Percentiles rank a stretch among this genome's conserved stretches.
These are phyloP conservation scores for Lycia hirtaria DNA, from an alignment of 2,888 invertebrate species.

Conservation along the genomic window DNA sequence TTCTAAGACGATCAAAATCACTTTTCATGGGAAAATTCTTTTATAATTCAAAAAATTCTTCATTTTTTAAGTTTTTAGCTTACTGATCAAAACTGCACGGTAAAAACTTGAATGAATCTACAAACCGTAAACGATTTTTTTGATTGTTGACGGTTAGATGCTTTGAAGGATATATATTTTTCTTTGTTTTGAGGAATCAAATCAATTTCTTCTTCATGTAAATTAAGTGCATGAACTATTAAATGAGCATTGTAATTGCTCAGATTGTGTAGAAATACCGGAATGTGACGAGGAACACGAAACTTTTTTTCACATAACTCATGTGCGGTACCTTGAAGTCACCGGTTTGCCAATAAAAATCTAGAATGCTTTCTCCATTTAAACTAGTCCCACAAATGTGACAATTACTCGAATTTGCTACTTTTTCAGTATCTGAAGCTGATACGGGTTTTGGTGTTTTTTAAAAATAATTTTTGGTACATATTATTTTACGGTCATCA, in stretches of 20 bases:
- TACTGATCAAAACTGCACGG: conserved; percentile 28
- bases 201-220: conserved; percentile 24
- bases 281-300: conserved; percentile 3
- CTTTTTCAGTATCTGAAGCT: neutral
- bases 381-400: conserved; percentile 8
- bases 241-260: conserved; percentile 50
- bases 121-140: conserved; percentile 27
- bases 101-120: conserved; percentile 37
- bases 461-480: neutral
- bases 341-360: conserved; percentile 44
- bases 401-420: neutral
- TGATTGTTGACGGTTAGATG: conserved; percentile 20
- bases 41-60: conserved; percentile 1
- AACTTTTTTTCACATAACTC: conserved; percentile 35
- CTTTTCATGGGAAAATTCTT: neutral
- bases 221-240: conserved; percentile 45
- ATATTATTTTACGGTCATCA: neutral
- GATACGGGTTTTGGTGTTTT: neutral
- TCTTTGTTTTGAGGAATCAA: conserved; percentile 48
- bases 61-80: conserved; percentile 15
- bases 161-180: conserved; percentile 52
- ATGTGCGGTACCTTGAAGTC: conserved; percentile 44
- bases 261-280: conserved; percentile 21
- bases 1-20: conserved; percentile 1
- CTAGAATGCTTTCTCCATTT: conserved; percentile 21